Evolutionary conservation across 2,113 vertebrate species (phyloP).

Genomic region (Anhinga rufa): DNA sequence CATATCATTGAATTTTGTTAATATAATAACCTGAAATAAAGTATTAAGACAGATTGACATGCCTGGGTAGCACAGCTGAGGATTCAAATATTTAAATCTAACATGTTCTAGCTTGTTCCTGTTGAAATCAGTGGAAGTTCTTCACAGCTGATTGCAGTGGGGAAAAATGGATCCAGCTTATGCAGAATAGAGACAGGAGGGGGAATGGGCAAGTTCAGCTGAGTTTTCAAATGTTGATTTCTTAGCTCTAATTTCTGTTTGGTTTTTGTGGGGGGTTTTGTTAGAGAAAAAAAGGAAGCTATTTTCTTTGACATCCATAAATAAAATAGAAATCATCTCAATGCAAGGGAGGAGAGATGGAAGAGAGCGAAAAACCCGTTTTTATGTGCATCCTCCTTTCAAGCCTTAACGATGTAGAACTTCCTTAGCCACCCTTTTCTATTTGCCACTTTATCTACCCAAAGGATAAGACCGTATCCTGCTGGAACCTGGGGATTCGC

Average conservation of each 20-base stretch:
- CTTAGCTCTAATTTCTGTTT: background rate
- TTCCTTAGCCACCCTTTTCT: background rate
- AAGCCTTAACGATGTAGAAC: background rate
- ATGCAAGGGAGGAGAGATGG: background rate
- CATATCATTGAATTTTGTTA: slow-evolving; percentile 26
- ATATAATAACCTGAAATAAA: slow-evolving; percentile 41
- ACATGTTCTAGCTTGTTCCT: slow-evolving; percentile 1
- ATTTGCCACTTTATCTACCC: background rate
- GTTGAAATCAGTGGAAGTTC: background rate
- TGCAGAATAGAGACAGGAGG: background rate
- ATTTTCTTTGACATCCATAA: background rate
- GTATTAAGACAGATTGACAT: slow-evolving; percentile 12
- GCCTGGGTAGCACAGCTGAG: background rate
- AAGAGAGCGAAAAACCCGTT: background rate
- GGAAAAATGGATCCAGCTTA: background rate
- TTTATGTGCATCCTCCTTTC: background rate
- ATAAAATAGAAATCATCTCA: background rate
- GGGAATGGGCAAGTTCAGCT: background rate
- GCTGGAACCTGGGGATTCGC: background rate
- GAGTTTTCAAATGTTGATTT: background rate
- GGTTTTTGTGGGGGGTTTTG: background rate
- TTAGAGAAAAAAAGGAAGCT: background rate
- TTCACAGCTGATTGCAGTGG: background rate
- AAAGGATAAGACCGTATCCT: background rate
- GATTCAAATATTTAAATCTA: slow-evolving; percentile 23